Conservation (phyloP, 2,888 invertebrate genomes). For the Nomada fucata region DNA sequence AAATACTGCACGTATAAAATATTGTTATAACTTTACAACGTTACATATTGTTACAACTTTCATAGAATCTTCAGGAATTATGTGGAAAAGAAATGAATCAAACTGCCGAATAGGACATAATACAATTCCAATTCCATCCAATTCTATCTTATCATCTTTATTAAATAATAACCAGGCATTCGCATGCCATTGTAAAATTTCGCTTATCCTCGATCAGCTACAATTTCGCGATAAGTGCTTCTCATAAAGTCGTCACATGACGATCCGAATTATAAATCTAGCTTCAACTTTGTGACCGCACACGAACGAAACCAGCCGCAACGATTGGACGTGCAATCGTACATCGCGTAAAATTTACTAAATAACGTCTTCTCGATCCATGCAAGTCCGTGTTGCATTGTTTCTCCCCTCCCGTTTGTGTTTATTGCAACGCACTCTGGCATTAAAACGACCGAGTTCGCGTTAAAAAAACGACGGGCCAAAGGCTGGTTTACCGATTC, state of each 20-base stretch:
- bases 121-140: background rate
- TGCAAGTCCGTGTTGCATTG: background rate
- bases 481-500: conserved; percentile 25
- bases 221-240: conserved; percentile 10
- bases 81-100: too few species aligned
- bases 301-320: background rate
- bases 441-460: background rate
- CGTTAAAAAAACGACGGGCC: background rate
- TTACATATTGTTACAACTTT: too few species aligned
- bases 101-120: background rate
- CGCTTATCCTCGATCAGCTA: conserved; percentile 11
- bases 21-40: too few species aligned
- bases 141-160: background rate
- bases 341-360: background rate
- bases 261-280: background rate
- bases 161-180: background rate
- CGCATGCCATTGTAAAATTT: conserved; percentile 3
- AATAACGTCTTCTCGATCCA: background rate
- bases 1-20: too few species aligned
- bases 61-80: too few species aligned
- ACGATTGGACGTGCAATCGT: background rate
- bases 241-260: background rate
- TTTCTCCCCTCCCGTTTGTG: background rate
- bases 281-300: background rate
- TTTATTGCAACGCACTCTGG: background rate